Base-by-base conservation (phyloP, 2,113 vertebrate species). In the Stegastes partitus region DNA sequence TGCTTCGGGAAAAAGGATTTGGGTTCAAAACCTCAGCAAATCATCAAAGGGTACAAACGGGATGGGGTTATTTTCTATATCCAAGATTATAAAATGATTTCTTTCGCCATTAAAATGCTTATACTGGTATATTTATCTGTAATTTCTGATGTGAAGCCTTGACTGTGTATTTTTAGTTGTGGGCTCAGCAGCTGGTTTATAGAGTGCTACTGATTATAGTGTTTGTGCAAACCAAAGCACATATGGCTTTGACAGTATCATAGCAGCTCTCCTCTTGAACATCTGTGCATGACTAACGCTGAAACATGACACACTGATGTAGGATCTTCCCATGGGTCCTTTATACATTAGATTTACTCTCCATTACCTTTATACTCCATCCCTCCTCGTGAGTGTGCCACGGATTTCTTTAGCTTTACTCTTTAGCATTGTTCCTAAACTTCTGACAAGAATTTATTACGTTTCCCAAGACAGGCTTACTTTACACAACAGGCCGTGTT, bases 131-230 rank as follows among this genome's bases (percentile, higher is more conserved):
- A 84, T 84, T 68, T 80, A 86, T 83, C n/a, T 79, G 37, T 77
- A 76, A 80, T 82, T 88, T 85, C 76, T 84, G 74, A 92, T 79
- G 75, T 77, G 62, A 82, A 77, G 70, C 63, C 69, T 64, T 72
- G 75, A 50, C 58, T 57, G 44, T 68, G 78, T 92, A 92, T 93
- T 93, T 94, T 90, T 92, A 90, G 90, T 47, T 59, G 61, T 51
- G 85, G 87, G 66, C 61, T 84, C 79, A 69, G 87, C 84, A 78
- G 83, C 75, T 68, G 87, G 68, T 87, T 90, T 85, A 87, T 84
- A 80, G 77, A 82, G 85, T 68, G 87, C 87, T 86, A 83, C 89
- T 93, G 93, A 94, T 94, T 93, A 94, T 89, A 93, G 87, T 73
- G 82, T 89, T 93, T 84, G 86, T 76, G 77, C 73, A 77, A 84